Percentiles rank a stretch among this genome's conserved stretches.
Evolutionary conservation across 2,888 invertebrate species (phyloP).

Genomic region (Microplitis deprimator): DNA sequence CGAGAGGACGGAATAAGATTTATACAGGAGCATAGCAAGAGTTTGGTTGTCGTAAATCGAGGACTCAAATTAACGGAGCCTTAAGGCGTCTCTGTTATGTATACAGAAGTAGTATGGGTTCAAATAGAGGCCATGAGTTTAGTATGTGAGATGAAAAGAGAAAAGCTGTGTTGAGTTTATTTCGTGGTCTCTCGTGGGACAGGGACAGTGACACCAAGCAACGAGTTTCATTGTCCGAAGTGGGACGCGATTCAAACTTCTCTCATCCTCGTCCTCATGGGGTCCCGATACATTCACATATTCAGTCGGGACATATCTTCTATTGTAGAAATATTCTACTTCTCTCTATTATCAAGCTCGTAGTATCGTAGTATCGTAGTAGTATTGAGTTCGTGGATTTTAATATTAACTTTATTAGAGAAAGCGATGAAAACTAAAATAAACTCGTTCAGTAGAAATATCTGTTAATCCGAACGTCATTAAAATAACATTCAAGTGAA

Average conservation of each 20-base stretch:
- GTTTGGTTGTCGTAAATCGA: constrained; percentile 44
- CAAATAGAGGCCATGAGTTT: not conserved
- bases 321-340: not conserved
- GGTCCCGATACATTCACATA: constrained; percentile 23
- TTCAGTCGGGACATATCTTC: constrained; percentile 14
- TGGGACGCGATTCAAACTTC: constrained; percentile 22
- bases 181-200: constrained; percentile 30
- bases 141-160: constrained; percentile 3
- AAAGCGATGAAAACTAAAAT: not conserved
- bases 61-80: constrained; percentile 50
- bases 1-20: constrained; percentile 13
- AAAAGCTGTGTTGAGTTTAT: constrained; percentile 14
- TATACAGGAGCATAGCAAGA: not conserved
- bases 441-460: too few species aligned
- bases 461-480: too few species aligned
- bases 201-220: constrained; percentile 34
- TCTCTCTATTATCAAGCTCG: not conserved
- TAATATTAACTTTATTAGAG: too few species aligned
- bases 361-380: too few species aligned
- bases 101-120: constrained; percentile 12
- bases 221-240: constrained; percentile 40
- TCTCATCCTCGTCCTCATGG: constrained; percentile 21
- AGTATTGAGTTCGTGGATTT: too few species aligned
- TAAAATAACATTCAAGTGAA: too few species aligned
- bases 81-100: constrained; percentile 24